phyloP scores from a whole-genome alignment of 2,113 vertebrate species.

The Rostratula benghalensis region DNA sequence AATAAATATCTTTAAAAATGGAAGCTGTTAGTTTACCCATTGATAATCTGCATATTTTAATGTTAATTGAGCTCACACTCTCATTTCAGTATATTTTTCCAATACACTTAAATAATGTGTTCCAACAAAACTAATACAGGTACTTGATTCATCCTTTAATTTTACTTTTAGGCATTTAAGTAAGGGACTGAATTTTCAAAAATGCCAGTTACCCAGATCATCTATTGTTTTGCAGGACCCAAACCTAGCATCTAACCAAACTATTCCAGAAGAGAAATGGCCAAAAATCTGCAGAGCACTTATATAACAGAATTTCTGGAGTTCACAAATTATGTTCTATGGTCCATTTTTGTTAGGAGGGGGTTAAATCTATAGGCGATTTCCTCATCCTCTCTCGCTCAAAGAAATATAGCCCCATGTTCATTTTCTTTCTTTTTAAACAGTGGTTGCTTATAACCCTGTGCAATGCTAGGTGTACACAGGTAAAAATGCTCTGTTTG shows the following conservation, averaged over 20 bases:
- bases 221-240: neutral
- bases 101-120: neutral
- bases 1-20: neutral
- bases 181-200: neutral
- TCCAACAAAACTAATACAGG: neutral
- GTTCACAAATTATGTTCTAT: fast-evolving
- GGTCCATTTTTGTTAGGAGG: neutral
- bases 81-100: neutral
- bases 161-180: neutral
- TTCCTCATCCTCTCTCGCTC: neutral
- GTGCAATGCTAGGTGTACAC: neutral
- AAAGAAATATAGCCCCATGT: neutral
- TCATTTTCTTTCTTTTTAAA: neutral
- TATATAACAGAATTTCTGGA: neutral
- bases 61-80: neutral
- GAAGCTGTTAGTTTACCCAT: neutral
- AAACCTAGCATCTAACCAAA: neutral
- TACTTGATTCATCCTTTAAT: neutral
- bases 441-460: neutral
- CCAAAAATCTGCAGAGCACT: neutral
- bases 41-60: neutral
- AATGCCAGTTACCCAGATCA: neutral
- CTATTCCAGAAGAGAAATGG: neutral
- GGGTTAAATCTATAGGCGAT: neutral
- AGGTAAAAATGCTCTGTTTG: neutral